A percentile compares a stretch with the other conserved stretches of the same genome.
Conservation (phyloP, 2,113 vertebrate species). For the Hydrochoerus hydrochaeris region DNA sequence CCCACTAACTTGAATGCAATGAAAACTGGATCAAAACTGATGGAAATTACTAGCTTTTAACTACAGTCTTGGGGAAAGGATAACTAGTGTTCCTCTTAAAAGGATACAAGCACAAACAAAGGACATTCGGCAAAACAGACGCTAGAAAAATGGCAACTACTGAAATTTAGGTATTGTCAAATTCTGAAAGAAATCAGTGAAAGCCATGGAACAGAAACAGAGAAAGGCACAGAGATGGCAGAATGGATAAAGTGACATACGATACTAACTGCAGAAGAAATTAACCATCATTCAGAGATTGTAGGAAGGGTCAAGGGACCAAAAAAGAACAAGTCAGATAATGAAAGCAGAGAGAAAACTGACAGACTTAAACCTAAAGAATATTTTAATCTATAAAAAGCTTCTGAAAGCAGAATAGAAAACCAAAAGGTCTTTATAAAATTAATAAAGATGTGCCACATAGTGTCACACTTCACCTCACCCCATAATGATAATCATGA, state of each 20-base stretch:
- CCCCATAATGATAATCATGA: background rate
- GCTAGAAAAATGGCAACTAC: background rate
- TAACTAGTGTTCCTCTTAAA: background rate
- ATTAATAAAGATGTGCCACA: background rate
- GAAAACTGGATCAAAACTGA: background rate
- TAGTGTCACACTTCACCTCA: background rate
- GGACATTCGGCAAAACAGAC: background rate
- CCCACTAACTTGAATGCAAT: background rate
- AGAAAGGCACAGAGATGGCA: background rate
- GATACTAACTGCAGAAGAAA: background rate
- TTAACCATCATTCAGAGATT: background rate
- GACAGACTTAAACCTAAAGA: background rate
- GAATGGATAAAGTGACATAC: background rate
- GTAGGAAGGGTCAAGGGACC: background rate
- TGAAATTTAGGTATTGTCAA: background rate
- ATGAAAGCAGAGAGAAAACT: background rate
- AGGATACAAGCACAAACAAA: background rate
- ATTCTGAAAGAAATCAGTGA: background rate
- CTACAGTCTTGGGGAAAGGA: background rate
- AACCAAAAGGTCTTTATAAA: background rate
- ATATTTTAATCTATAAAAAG: background rate
- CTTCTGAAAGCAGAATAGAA: background rate
- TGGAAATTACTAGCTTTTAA: background rate
- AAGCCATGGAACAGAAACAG: accelerated
- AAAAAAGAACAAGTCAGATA: background rate